Percentiles rank a stretch among this genome's conserved stretches.
phyloP scores from a whole-genome alignment of 2,888 invertebrate species.

The Drosophila multiciliata region DNA sequence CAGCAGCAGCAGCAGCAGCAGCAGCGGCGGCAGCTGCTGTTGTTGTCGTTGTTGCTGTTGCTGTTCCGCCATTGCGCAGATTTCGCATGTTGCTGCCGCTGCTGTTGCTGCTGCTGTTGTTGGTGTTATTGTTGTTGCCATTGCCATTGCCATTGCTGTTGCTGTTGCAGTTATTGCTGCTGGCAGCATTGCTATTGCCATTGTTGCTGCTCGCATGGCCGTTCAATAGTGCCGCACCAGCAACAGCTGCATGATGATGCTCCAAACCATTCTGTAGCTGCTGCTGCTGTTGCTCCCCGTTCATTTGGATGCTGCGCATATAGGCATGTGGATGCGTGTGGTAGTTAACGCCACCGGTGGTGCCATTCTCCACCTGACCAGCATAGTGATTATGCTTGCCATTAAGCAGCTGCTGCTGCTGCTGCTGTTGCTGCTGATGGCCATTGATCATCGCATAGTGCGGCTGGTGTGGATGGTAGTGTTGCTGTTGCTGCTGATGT shows the following conservation, averaged over 20 bases:
- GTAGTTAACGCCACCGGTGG: conserved; percentile 44
- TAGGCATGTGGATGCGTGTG: conserved; percentile 59
- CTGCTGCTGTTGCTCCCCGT: conserved; percentile 56
- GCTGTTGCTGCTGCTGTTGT: conserved; percentile 14
- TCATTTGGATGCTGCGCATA: conserved; percentile 44
- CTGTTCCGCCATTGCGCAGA: conserved; percentile 59
- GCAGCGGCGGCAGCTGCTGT: conserved; percentile 7
- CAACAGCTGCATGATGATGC: conserved; percentile 46
- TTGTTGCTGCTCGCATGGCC: conserved; percentile 57
- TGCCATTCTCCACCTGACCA: conserved; percentile 58
- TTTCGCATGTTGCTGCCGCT: conserved; percentile 54
- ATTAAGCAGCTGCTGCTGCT: conserved; percentile 55
- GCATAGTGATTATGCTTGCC: conserved; percentile 58
- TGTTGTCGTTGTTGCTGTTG: not conserved
- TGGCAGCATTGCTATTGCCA: conserved; percentile 54
- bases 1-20: conserved; percentile 23
- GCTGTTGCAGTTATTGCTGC: conserved; percentile 12
- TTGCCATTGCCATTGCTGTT: conserved; percentile 8
- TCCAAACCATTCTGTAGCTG: conserved; percentile 50
- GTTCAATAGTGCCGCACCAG: conserved; percentile 49
- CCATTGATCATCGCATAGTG: conserved; percentile 64
- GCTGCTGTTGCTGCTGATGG: conserved; percentile 46
- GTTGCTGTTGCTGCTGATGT: conserved; percentile 69
- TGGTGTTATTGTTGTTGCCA: conserved; percentile 49
- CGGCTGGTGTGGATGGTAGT: conserved; percentile 64